Conservation (phyloP, 2,888 invertebrate species). For the Caenorhabditis sp. region DNA sequence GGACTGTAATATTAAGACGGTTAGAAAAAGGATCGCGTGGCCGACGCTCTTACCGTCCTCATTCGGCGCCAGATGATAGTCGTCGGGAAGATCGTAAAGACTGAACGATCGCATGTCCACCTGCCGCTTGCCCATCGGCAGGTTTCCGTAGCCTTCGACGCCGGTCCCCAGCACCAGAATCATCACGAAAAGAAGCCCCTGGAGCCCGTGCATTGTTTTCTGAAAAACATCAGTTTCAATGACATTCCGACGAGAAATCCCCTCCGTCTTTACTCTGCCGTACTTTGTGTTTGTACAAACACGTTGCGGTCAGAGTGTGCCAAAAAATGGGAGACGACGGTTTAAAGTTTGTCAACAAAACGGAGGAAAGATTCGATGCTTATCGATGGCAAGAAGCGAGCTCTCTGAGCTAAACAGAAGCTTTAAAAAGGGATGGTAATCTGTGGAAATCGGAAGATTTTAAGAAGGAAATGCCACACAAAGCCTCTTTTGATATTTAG, state of each 20-base stretch:
- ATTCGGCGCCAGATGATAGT: slow-evolving; percentile 14
- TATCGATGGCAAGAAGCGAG: background rate
- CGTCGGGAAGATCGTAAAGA: slow-evolving; percentile 32
- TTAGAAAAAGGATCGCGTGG: background rate
- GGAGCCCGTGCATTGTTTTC: background rate
- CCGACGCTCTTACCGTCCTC: slow-evolving; percentile 2
- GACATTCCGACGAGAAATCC: slow-evolving; percentile 9
- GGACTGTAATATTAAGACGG: slow-evolving; percentile 4
- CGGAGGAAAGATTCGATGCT: slow-evolving; percentile 6
- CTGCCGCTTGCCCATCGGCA: slow-evolving; percentile 20
- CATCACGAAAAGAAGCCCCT: background rate
- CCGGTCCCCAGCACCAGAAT: background rate
- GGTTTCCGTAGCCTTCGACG: too few species aligned
- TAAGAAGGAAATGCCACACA: background rate
- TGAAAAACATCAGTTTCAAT: slow-evolving; percentile 28
- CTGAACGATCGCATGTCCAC: slow-evolving; percentile 40
- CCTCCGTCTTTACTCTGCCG: slow-evolving; percentile 36
- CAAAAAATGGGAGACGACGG: slow-evolving; percentile 17
- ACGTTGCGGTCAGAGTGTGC: slow-evolving; percentile 41
- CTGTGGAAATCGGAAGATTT: too few species aligned
- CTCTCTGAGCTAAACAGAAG: too few species aligned
- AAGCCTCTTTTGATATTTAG: too few species aligned
- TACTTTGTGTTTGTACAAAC: slow-evolving; percentile 35
- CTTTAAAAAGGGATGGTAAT: too few species aligned
- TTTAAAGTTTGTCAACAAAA: slow-evolving; percentile 32